Evolutionary conservation across 1,140 invertebrate species (phyloP).

Genomic region (Copidosoma floridanum): DNA sequence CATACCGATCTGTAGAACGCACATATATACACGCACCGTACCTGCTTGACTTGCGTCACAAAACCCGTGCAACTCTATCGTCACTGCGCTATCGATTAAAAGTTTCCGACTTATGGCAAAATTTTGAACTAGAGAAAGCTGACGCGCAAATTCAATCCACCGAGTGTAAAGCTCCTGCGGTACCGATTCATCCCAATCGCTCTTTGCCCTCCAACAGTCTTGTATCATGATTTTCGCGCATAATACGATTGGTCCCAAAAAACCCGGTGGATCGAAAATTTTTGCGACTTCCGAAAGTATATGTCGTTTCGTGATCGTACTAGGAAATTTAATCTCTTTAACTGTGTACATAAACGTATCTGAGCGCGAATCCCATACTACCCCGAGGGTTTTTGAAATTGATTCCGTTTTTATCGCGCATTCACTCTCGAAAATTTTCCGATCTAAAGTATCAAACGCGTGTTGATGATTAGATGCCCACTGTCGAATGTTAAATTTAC

Average conservation of each 20-base stretch:
- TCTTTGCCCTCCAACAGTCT: conserved; percentile 24
- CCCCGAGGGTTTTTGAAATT: background rate
- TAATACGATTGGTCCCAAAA: conserved; percentile 23
- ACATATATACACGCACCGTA: conserved; percentile 16
- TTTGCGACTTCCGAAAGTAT: conserved; percentile 26
- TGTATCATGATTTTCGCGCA: conserved; percentile 30
- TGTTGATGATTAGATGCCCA: conserved; percentile 20
- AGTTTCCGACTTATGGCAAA: too few species aligned
- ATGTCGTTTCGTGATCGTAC: conserved; percentile 23
- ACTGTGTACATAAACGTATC: too few species aligned
- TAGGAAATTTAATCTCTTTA: too few species aligned
- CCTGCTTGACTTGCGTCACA: conserved; percentile 2
- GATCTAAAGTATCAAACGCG: background rate
- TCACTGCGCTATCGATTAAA: too few species aligned
- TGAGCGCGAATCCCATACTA: background rate
- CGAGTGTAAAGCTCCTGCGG: too few species aligned
- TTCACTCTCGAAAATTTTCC: background rate
- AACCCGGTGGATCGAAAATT: conserved; percentile 31
- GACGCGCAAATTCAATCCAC: too few species aligned
- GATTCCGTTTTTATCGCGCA: background rate
- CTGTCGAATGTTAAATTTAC: conserved; percentile 17
- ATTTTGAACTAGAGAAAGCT: background rate
- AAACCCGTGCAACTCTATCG: conserved; percentile 10
- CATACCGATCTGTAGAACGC: background rate
- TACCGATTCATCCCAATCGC: conserved; percentile 25